Percentiles rank a stretch among this genome's conserved stretches.
Conservation (phyloP, 2,797 vertebrate genomes). For the Caiman crocodilus region DNA sequence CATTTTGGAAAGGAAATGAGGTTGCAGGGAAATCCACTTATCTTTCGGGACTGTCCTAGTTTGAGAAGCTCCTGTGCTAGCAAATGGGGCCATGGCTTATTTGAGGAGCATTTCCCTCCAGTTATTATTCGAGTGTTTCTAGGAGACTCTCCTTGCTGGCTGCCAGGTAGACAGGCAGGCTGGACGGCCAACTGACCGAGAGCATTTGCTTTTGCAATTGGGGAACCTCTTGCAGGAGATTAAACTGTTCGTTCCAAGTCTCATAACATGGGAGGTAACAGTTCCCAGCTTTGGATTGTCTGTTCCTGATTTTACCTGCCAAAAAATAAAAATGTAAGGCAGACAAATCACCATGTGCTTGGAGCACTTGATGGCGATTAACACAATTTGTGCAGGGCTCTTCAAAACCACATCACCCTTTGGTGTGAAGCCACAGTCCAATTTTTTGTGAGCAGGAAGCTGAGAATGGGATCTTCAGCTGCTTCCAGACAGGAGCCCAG, state of each 20-base stretch:
- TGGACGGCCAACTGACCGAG: neutral
- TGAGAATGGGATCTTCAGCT: neutral
- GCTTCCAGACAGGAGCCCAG: neutral
- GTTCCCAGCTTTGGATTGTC: neutral
- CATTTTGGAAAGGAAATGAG: fast-evolving
- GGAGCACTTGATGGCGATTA: neutral
- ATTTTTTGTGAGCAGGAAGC: neutral
- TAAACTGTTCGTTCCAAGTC: neutral
- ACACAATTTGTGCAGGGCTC: neutral
- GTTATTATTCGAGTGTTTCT: neutral
- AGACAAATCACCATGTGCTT: constrained; percentile 25
- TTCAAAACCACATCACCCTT: neutral
- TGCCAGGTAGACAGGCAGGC: constrained; percentile 5
- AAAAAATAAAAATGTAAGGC: neutral
- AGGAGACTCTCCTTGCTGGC: neutral
- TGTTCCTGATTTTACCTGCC: constrained; percentile 21
- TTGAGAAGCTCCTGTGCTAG: neutral
- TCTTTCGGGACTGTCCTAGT: neutral
- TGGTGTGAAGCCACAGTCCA: fast-evolving
- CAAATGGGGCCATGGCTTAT: neutral
- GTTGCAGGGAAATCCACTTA: fast-evolving
- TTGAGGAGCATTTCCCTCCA: neutral
- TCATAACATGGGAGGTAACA: constrained; percentile 2
- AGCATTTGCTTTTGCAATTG: neutral
- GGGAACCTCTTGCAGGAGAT: constrained; percentile 18